A percentile compares a stretch with the other conserved stretches of the same genome.
phyloP scores from a whole-genome alignment of 2,113 vertebrate genomes.

The Otis tarda region DNA sequence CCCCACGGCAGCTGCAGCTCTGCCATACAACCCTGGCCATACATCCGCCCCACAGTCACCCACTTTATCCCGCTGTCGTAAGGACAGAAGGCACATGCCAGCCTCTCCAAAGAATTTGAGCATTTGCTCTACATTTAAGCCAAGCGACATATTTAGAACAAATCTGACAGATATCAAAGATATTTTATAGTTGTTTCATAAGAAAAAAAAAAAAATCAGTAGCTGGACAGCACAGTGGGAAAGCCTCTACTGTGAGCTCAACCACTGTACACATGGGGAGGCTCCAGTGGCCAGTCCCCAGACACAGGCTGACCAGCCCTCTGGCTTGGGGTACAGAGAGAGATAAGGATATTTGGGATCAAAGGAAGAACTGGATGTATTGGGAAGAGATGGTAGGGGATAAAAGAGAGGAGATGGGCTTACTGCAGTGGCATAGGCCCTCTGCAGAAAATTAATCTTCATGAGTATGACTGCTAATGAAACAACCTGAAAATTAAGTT shows the following conservation, averaged over 20 bases:
- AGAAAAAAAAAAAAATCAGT: neutral
- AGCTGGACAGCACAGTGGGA: neutral
- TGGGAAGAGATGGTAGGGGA: neutral
- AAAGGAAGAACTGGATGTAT: neutral
- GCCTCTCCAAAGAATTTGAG: neutral
- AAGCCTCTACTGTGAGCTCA: neutral
- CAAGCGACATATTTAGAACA: neutral
- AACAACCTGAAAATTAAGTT: neutral
- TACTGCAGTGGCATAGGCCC: neutral
- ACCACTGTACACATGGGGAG: rapidly evolving
- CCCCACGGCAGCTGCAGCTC: neutral
- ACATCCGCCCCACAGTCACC: neutral
- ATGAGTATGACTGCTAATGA: neutral
- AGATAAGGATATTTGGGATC: neutral
- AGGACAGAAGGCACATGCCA: neutral
- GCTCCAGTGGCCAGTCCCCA: rapidly evolving
- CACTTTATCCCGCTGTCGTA: neutral
- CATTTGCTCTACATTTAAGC: neutral
- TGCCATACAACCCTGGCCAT: neutral
- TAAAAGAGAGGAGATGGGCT: neutral
- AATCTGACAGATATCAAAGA: neutral
- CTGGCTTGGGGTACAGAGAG: neutral
- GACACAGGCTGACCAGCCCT: neutral
- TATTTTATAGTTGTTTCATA: neutral
- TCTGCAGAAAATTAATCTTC: neutral